Evolutionary conservation across 2,797 vertebrate species (phyloP).

Genomic region (Acanthurus leucopareius): DNA sequence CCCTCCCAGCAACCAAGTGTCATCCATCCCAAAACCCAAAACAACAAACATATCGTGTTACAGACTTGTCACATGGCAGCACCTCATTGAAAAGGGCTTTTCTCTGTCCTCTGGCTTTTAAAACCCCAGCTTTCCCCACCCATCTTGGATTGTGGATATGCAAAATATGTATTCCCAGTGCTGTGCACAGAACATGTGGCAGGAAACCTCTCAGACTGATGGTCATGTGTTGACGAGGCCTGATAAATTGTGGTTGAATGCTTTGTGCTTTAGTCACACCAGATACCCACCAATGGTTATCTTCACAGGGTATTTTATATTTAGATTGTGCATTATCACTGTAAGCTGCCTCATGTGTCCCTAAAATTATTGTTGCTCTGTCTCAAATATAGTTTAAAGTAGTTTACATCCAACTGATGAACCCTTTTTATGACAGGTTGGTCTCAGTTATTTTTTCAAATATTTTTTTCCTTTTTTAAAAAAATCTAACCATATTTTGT

Average conservation of each 20-base stretch:
- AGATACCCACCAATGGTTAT: not conserved
- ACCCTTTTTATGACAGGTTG: too few species aligned
- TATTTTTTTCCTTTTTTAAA: not conserved
- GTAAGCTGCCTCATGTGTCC: not conserved
- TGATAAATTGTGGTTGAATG: slow-evolving; percentile 31
- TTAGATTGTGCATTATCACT: not conserved
- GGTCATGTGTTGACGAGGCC: slow-evolving; percentile 34
- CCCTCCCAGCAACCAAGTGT: slow-evolving; percentile 66
- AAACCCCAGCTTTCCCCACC: slow-evolving; percentile 16
- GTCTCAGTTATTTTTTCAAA: not conserved
- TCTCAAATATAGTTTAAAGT: not conserved
- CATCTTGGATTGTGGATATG: slow-evolving; percentile 41
- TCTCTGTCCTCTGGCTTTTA: slow-evolving; percentile 52
- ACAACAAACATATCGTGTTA: slow-evolving; percentile 71
- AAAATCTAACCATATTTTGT: not conserved
- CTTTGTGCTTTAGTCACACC: not conserved
- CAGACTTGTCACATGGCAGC: slow-evolving; percentile 52
- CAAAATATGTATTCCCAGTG: slow-evolving; percentile 47
- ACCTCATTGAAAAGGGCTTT: slow-evolving; percentile 13
- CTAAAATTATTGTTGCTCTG: not conserved
- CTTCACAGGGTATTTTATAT: not conserved
- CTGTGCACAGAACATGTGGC: slow-evolving; percentile 47
- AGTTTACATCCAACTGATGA: not conserved
- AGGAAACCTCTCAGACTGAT: slow-evolving; percentile 39
- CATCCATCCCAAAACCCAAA: slow-evolving; percentile 52